Evolutionary conservation across 2,113 vertebrate genomes (phyloP).

Genomic region (Formicarius rufipectus): DNA sequence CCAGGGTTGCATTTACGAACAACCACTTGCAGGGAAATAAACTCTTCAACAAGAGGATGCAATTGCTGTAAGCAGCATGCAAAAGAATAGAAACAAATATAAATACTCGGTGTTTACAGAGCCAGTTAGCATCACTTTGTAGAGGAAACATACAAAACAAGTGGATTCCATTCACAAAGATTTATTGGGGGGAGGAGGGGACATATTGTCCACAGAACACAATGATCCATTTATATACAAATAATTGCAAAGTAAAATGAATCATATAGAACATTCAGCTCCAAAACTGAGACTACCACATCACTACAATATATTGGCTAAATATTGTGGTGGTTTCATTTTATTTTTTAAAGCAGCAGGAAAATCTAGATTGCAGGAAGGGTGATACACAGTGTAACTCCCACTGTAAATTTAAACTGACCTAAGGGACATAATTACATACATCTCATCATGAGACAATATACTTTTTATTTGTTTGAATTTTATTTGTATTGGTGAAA

Average conservation of each 20-base stretch:
- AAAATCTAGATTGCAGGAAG: slow-evolving; percentile 63
- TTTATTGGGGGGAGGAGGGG: slow-evolving; percentile 31
- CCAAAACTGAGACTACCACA: background rate
- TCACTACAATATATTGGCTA: background rate
- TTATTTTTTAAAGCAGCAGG: slow-evolving; percentile 33
- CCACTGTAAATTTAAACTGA: slow-evolving; percentile 86
- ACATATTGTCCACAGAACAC: slow-evolving; percentile 6
- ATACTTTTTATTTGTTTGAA: slow-evolving; percentile 91
- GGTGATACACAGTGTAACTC: slow-evolving; percentile 72
- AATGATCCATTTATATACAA: slow-evolving; percentile 56
- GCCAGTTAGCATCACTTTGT: slow-evolving; percentile 13
- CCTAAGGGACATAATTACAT: slow-evolving; percentile 88
- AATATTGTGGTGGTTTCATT: slow-evolving; percentile 11
- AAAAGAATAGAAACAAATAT: slow-evolving; percentile 13
- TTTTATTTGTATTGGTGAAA: slow-evolving; percentile 97
- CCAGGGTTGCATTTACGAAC: background rate
- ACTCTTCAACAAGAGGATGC: background rate
- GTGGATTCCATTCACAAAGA: slow-evolving; percentile 25
- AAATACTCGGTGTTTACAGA: slow-evolving; percentile 39
- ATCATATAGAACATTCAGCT: background rate
- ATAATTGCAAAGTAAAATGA: slow-evolving; percentile 44
- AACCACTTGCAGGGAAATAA: background rate
- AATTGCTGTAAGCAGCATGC: background rate
- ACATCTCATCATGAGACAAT: slow-evolving; percentile 90
- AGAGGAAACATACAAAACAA: slow-evolving; percentile 31